Evolutionary conservation across 2,113 vertebrate genomes (phyloP).

Genomic region (Cichladusa arquata): DNA sequence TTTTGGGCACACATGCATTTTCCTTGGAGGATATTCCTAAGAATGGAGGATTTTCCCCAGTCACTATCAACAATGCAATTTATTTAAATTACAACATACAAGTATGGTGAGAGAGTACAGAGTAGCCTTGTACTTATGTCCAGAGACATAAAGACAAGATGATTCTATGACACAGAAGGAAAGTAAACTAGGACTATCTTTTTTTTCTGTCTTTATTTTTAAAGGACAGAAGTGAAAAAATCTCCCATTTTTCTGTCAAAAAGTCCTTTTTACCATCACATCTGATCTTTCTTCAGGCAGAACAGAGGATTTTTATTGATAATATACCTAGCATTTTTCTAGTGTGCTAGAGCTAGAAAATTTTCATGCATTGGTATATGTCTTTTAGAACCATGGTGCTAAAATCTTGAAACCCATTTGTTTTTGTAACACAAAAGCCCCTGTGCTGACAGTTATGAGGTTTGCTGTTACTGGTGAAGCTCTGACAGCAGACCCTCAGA

Average conservation of each 20-base stretch:
- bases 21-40: slow-evolving; percentile 78
- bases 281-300: neutral
- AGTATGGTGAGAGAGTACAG: slow-evolving; percentile 53
- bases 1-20: slow-evolving; percentile 69
- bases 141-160: neutral
- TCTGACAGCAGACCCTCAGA: neutral
- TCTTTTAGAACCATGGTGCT: neutral
- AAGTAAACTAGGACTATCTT: neutral
- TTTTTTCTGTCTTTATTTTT: neutral
- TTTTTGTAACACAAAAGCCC: neutral
- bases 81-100: slow-evolving; percentile 76
- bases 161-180: neutral
- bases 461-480: neutral
- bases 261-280: neutral
- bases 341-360: neutral
- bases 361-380: neutral
- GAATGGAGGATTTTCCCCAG: slow-evolving; percentile 70
- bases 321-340: neutral
- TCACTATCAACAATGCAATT: slow-evolving; percentile 62
- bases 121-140: neutral
- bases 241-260: neutral
- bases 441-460: neutral
- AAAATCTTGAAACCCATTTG: neutral
- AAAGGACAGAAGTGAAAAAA: neutral
- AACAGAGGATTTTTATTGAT: neutral